Evolutionary conservation across 2,888 invertebrate species (phyloP).

Genomic region (Plebejus argus): DNA sequence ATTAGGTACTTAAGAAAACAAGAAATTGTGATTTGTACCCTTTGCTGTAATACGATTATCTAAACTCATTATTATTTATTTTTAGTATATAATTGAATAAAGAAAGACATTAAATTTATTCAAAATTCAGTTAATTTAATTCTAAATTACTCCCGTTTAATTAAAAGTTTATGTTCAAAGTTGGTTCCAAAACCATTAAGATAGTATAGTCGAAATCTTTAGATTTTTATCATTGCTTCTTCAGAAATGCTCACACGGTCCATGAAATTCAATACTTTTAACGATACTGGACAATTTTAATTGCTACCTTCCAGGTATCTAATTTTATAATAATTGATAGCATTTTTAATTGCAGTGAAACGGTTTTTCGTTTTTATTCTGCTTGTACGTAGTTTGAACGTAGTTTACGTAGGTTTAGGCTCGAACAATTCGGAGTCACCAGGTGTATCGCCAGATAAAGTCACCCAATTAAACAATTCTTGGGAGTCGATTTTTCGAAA

Average conservation of each 20-base stretch:
- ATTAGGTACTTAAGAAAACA: no score
- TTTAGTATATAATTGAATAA: no score
- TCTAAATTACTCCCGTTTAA: background rate
- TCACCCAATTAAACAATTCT: slow-evolving; percentile 44
- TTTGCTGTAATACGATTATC: no score
- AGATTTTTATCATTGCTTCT: background rate
- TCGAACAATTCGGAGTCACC: background rate
- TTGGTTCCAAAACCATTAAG: background rate
- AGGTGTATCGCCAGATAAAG: slow-evolving; percentile 29
- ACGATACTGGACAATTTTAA: background rate
- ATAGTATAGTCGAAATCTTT: background rate
- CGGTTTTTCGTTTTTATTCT: no score
- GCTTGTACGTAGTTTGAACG: no score
- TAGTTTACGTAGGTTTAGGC: no score
- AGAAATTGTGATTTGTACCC: no score
- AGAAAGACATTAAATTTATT: no score
- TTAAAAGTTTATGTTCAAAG: background rate
- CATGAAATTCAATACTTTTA: background rate
- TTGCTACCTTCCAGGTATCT: background rate
- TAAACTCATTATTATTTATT: no score
- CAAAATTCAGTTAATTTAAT: background rate
- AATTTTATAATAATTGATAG: background rate
- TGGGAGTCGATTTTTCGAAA: slow-evolving; percentile 46
- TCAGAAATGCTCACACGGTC: background rate
- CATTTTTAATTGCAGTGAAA: no score